Evolutionary conservation across 2,797 vertebrate species (phyloP), one percentile per base, ranked within the genome.

Genomic region (Paguma larvata): DNA sequence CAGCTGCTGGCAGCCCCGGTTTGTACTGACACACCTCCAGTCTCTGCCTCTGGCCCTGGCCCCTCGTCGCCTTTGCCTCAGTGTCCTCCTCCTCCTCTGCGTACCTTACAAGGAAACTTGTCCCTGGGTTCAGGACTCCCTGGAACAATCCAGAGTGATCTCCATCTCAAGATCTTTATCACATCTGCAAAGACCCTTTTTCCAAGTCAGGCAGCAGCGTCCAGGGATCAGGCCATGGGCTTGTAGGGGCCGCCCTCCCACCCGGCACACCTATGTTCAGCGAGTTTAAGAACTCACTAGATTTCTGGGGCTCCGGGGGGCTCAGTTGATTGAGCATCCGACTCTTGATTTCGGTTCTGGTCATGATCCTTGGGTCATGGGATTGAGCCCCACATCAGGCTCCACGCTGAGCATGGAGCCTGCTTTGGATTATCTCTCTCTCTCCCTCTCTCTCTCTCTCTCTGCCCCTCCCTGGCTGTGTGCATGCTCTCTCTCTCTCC

Each of bases 1-100:
- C 6, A 0, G 34, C 2, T 4, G 4, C 38, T 27, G 41, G 68
- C 27, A 3, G 23, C 89, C 53, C 9, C 10, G 25, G 1, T 16
- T 23, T 12, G 51, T 4, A 7, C 41, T 44, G 1, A 0, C 44
- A 2, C 53, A 3, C 2, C 32, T 84, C 38, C 18, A 6, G 1
- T 16, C 48, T 16, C 84, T 1, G 19, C 34, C 3, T 18, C n/a
- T 32, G 2, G 18, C 10, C 73, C 34, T 9, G 2, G 18, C 10
- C 73, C 44, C 4, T 3, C 0, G 0, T 13, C 1, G 0, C 27
- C 79, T 63, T 13, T 32, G 67, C 34, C 18, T 53, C 23, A 6
- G 21, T 2, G 21, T 7, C 23, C 63, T 11, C 51, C 13, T 3
- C 5, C 18, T 38, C 15, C 32, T 59, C 80, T 25, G 12, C 4